These are phyloP conservation scores for Dolichotis patagonum DNA, from an alignment of 2,113 vertebrate genomes.

Conservation along the genomic window DNA sequence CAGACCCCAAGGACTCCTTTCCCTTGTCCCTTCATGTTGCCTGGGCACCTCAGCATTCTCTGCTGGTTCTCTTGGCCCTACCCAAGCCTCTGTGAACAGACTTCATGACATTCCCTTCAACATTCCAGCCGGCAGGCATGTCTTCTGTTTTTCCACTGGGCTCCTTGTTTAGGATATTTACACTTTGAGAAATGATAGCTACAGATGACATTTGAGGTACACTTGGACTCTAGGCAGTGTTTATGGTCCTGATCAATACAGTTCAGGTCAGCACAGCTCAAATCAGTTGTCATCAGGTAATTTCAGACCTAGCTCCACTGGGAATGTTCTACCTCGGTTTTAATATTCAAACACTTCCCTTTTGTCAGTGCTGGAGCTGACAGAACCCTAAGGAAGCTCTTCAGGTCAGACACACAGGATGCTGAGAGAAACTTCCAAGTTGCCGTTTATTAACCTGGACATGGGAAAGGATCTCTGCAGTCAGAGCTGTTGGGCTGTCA, in stretches of 20 bases:
- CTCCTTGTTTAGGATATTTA: constrained; percentile 22
- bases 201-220: not conserved
- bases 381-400: not conserved
- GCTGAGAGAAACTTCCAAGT: not conserved
- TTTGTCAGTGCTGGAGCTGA: not conserved
- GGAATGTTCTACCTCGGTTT: not conserved
- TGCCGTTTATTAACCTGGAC: not conserved
- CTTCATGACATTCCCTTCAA: not conserved
- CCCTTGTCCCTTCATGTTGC: not conserved
- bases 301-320: not conserved
- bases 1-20: not conserved
- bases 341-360: not conserved
- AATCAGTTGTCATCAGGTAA: not conserved
- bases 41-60: not conserved
- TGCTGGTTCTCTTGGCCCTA: not conserved
- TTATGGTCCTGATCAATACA: constrained; percentile 34
- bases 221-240: not conserved
- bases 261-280: not conserved
- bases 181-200: constrained; percentile 26
- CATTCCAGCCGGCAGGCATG: not conserved
- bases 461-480: not conserved
- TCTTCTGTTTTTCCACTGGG: not conserved
- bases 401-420: not conserved
- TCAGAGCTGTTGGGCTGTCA: not conserved
- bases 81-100: not conserved